These are phyloP conservation scores for Euspilapteryx auroguttella DNA, from an alignment of 2,888 invertebrate genomes.

Conservation along the genomic window DNA sequence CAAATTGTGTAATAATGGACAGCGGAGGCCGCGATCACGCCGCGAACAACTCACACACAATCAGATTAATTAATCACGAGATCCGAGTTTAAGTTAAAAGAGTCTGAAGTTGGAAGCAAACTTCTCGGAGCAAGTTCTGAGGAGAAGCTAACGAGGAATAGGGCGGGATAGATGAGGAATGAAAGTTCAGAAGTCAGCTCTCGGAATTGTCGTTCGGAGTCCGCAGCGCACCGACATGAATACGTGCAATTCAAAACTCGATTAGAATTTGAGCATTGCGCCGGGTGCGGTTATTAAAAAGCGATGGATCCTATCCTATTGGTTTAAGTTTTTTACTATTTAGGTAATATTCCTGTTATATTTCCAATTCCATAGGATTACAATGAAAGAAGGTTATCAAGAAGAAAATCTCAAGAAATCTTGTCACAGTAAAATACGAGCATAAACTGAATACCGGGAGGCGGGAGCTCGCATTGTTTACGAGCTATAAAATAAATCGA, in stretches of 20 bases:
- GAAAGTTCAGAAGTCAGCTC: conserved; percentile 27
- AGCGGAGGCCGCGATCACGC: conserved; percentile 31
- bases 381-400: too few species aligned
- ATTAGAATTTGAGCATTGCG: conserved; percentile 54
- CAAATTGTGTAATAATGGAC: conserved; percentile 46
- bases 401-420: conserved; percentile 8
- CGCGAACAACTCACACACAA: conserved; percentile 47
- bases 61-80: conserved; percentile 58
- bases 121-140: conserved; percentile 37
- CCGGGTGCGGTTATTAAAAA: conserved; percentile 46
- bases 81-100: conserved; percentile 50
- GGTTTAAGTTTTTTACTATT: too few species aligned
- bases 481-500: conserved; percentile 54
- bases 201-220: background rate
- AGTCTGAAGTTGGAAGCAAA: conserved; percentile 7
- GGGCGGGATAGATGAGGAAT: conserved; percentile 31
- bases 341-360: too few species aligned
- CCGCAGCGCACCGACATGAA: conserved; percentile 46
- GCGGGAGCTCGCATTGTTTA: conserved; percentile 46
- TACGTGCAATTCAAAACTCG: conserved; percentile 60
- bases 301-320: too few species aligned
- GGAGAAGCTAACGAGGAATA: conserved; percentile 55
- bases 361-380: too few species aligned
- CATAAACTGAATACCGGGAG: conserved; percentile 43
- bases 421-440: conserved; percentile 41